Evolutionary conservation across 2,113 vertebrate genomes (phyloP), one percentile per base, ranked within the genome.

Genomic region (Zosterops hypoxanthus): DNA sequence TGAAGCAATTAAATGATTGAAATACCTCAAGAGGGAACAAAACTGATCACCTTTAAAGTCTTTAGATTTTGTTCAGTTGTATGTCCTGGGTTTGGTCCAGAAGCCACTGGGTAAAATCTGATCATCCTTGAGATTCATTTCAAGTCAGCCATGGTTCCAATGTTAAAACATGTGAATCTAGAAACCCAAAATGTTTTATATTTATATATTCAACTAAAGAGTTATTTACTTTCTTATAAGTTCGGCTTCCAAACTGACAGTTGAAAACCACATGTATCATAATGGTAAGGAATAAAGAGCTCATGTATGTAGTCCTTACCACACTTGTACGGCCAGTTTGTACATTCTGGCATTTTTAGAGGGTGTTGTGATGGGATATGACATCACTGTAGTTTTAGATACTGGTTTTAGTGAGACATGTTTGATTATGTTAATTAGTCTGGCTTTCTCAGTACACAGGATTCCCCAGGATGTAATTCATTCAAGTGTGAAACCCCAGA

Each of bases 341-440:
- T 73, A 83, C 49, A 53, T 49, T 90, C 25, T 34, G 78, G 21
- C n/a, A 36, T 81, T 95, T 86, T 88, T 68, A 84, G n/a, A 69
- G 41, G 50, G 52, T 86, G 68, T 90, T 93, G 14, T 86, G 84
- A 96, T 91, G 66, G 82, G 57, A 92, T 82, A 91, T 93, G 95
- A 90, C 94, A 95, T 94, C 86, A 97, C 90, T 95, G 91, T 95
- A 93, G 64, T 95, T 96, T 96, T 92, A 61, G 92, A 96, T 93
- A 50, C 55, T 25, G 12, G 8, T 86, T 96, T 95, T 93, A 86
- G 86, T 60, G 77, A 97, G 95, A 92, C 76, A 95, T 88, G 89
- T 75, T 94, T 96, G 81, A 96, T 96, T 96, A 95, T 95, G 91
- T 93, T 96, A 96, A 94, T 96, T 96, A 97, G 31, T 66, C 64